phyloP scores from a whole-genome alignment of 2,888 invertebrate species.

The Axea sp. region DNA sequence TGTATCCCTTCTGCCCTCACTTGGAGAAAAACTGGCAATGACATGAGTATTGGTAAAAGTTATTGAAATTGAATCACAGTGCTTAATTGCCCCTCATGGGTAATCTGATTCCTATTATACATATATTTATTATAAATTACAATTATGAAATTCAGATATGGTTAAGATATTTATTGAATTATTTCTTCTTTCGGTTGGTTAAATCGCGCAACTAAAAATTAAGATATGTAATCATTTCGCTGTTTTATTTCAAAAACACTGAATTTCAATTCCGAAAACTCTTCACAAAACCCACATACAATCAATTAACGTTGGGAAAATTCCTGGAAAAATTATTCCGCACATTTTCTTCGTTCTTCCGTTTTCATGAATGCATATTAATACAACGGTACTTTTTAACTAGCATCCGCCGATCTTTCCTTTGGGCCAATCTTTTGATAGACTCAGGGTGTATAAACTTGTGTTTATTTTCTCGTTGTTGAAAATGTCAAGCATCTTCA shows the following conservation, averaged over 20 bases:
- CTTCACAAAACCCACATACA: conserved; percentile 30
- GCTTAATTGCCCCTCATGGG: too few species aligned
- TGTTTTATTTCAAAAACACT: too few species aligned
- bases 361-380: conserved; percentile 27
- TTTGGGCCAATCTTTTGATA: conserved; percentile 1
- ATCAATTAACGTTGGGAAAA: conserved; percentile 54
- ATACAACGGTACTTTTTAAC: conserved; percentile 27
- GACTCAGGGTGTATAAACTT: conserved; percentile 1
- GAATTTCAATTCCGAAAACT: conserved; percentile 19
- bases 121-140: too few species aligned
- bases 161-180: too few species aligned
- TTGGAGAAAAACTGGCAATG: conserved; percentile 22
- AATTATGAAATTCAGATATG: too few species aligned
- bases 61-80: conserved; percentile 10
- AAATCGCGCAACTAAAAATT: too few species aligned
- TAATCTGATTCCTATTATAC: too few species aligned
- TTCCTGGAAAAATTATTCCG: conserved; percentile 54
- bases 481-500: too few species aligned
- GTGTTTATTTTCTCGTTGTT: too few species aligned
- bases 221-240: too few species aligned
- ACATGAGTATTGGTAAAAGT: conserved; percentile 27
- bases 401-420: conserved; percentile 26
- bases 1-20: not conserved
- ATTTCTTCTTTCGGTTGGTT: too few species aligned
- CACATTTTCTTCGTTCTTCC: conserved; percentile 44